These are phyloP conservation scores for Myiotriccus ornatus DNA, from an alignment of 2,797 vertebrate species.

Conservation along the genomic window DNA sequence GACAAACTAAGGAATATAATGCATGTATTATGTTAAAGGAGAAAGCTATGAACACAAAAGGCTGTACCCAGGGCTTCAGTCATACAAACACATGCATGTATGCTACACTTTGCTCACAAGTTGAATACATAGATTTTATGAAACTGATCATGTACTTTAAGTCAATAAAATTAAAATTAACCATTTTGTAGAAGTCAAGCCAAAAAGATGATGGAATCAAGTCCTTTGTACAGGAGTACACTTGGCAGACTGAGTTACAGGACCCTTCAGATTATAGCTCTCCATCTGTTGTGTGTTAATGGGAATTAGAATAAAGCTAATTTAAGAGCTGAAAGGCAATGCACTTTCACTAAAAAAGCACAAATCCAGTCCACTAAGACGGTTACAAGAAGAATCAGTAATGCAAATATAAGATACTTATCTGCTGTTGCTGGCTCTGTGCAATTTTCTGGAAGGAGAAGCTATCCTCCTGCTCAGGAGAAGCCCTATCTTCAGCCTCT, in stretches of 20 bases:
- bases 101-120: not conserved
- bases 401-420: constrained; percentile 53
- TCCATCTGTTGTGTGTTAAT: constrained; percentile 38
- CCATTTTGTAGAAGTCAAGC: not conserved
- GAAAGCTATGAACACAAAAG: not conserved
- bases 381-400: not conserved
- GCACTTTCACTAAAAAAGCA: constrained; percentile 60
- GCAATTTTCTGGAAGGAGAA: constrained; percentile 1
- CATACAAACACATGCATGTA: not conserved
- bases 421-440: not conserved
- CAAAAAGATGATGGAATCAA: not conserved
- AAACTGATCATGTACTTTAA: not conserved
- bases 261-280: constrained; percentile 1
- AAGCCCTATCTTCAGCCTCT: not conserved
- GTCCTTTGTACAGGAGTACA: not conserved
- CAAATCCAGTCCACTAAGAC: constrained; percentile 16
- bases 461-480: not conserved
- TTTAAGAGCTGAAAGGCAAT: constrained; percentile 42
- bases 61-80: not conserved
- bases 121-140: not conserved
- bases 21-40: not conserved
- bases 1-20: not conserved
- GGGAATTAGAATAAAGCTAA: constrained; percentile 51
- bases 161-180: not conserved
- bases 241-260: not conserved